phyloP scores from a whole-genome alignment of 1,140 invertebrate genomes.

The Aleiodes sp. region DNA sequence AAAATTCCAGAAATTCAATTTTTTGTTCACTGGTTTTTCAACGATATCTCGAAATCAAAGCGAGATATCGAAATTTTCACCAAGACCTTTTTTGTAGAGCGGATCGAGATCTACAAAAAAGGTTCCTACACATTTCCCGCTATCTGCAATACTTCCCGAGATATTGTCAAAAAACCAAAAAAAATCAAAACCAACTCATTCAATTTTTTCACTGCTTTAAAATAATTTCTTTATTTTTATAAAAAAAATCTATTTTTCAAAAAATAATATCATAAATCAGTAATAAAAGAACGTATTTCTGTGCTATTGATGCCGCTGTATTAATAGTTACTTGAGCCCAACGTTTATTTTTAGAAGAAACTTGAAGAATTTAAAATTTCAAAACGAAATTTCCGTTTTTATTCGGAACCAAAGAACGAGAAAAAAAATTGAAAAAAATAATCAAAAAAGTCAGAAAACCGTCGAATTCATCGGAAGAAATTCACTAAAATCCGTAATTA shows the following conservation, averaged over 20 bases:
- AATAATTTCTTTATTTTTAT: neutral
- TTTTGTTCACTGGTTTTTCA: neutral
- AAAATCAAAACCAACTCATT: too few relatives aligned
- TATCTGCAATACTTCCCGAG: too few relatives aligned
- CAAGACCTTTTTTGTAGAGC: neutral
- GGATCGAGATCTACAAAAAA: too few relatives aligned
- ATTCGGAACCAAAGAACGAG: too few relatives aligned
- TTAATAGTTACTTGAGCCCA: slow-evolving; percentile 38
- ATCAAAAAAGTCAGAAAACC: too few relatives aligned
- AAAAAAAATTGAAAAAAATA: too few relatives aligned
- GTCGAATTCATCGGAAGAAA: too few relatives aligned
- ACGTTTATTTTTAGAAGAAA: neutral
- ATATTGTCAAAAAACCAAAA: too few relatives aligned
- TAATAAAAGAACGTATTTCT: neutral
- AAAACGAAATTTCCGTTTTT: neutral
- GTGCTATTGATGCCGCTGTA: slow-evolving; percentile 1
- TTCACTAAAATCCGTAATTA: too few relatives aligned
- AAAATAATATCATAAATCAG: neutral
- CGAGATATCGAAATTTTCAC: neutral
- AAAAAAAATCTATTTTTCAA: neutral
- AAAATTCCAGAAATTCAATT: neutral
- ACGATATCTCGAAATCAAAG: neutral
- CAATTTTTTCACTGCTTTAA: neutral
- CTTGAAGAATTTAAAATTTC: neutral
- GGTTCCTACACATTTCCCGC: too few relatives aligned